Base-by-base conservation (phyloP, 2,888 invertebrate genomes). In the Tortricodes alternella region DNA sequence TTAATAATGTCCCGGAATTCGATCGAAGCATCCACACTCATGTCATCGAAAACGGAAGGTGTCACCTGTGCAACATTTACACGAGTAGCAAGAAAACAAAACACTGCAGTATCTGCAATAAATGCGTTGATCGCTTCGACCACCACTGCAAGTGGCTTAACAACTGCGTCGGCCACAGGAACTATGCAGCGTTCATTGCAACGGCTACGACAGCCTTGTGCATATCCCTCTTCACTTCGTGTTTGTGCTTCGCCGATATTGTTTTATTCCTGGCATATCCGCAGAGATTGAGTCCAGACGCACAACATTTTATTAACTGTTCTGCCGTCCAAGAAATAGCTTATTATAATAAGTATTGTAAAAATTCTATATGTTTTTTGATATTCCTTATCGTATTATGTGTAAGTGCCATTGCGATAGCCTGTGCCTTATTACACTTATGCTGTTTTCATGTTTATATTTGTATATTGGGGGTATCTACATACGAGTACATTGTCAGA, bases 81-180 rank as follows among this genome's bases (percentile, higher is more conserved):
- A 95, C 95, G 5, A 93, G 93, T 58, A 93, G 94, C 58, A 92
- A 92, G 46, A 92, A 95, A 62, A 97, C 97, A 8, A 99, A 99
- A 82, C 99, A 99, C 82, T 99, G 99, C 83, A 95, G 96, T 70
- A 93, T 97, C 66, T 99, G 99, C 90, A 99, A 99, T 92, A 99
- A 99, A 92, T 99, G 99, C 86, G 96, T 99, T 46, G 94, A 95
- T 9, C 93, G 94, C 57, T 99, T 99, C 85, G 99, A 99, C 82
- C 99, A 99, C 83, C 99, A 99, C 85, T 99, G 99, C 92, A 98
- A 98, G 92, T 99, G 99, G 99, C 92, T 99, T 66, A 99, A 99
- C 91, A 98, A 98, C 85, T 99, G 99, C 89, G 94, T 99, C 60
- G 99, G 99, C 6, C 93, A 93, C 38, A 92, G 97, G 67, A 99